Evolutionary conservation across 2,113 vertebrate species (phyloP).

Genomic region (Pteropus alecto): DNA sequence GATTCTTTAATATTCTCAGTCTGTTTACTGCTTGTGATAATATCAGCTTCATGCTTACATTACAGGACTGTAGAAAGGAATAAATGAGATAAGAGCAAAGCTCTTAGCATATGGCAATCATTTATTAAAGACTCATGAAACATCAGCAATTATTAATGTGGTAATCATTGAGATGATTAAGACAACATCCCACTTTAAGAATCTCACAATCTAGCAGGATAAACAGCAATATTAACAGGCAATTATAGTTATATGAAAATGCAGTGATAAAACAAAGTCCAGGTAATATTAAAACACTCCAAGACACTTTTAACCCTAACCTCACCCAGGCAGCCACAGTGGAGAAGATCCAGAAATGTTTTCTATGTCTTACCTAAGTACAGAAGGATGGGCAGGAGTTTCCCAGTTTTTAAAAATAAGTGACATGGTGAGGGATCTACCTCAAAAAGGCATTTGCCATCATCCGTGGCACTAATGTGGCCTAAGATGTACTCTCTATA

Average conservation of each 20-base stretch:
- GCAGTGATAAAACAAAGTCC: not conserved
- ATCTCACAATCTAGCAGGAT: not conserved
- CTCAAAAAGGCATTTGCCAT: not conserved
- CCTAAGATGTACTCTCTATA: not conserved
- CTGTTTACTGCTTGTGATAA: not conserved
- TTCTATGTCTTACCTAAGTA: not conserved
- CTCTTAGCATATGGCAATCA: not conserved
- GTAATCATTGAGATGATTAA: not conserved
- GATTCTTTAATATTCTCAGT: not conserved
- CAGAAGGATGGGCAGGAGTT: not conserved
- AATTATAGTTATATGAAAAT: not conserved
- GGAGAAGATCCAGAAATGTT: not conserved
- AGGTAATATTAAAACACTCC: not conserved
- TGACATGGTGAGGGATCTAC: not conserved
- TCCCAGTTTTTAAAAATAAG: not conserved
- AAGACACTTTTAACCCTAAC: not conserved
- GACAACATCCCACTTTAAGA: not conserved
- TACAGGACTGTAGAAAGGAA: not conserved
- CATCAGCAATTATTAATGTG: not conserved
- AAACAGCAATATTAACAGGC: not conserved
- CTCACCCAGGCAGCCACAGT: not conserved
- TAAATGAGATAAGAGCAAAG: not conserved
- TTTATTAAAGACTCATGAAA: not conserved
- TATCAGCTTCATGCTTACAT: not conserved
- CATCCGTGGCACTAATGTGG: not conserved